Evolutionary conservation across 1,140 invertebrate genomes (phyloP), one percentile per base, ranked within the genome.

Genomic region (Drosophila leontia): DNA sequence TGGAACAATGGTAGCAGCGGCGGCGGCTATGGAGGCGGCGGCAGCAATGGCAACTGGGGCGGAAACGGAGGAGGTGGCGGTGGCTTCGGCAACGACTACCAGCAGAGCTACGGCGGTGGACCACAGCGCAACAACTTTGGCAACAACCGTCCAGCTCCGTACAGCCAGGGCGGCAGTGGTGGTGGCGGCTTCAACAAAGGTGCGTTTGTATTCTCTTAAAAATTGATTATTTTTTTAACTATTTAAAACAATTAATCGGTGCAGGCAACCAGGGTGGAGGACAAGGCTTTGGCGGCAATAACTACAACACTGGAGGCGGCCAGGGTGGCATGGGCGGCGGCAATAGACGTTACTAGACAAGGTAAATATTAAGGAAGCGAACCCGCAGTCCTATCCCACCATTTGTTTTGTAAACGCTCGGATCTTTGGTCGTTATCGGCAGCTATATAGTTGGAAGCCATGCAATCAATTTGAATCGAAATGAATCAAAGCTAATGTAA

Each of bases 71-170:
- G 48, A 0, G 48, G 94, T 7, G 94, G 95, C 8, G 94, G 95
- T 57, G 95, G 94, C 79, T 97, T 96, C 75, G 96, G 96, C 11
- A 95, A 95, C 68, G 95, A 95, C 34, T 97, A 97, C 80, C 96
- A 97, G 75, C 96, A 97, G 88, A 95, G 95, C 47, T 96, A 96
- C 82, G 94, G 95, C 2, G 96, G 96, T 35, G 96, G 96, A 2
- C 95, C 95, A 0, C 94, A 96, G 53, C 93, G 95, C 80, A 95
- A 94, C 62, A 92, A 91, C 64, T 92, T 92, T 75, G 96, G 95
- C 65, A 95, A 94, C 71, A 94, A 94, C 45, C 93, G 95, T 12
- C 93, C 93, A 12, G 93, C 93, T 17, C 94, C 96, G 19, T 97
- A 94, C 45, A 92, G 91, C 58, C 92, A 92, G 67, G 86, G 86